These are phyloP conservation scores for Notospermus geniculatus DNA, from an alignment of 1,140 invertebrate species.

Conservation along the genomic window DNA sequence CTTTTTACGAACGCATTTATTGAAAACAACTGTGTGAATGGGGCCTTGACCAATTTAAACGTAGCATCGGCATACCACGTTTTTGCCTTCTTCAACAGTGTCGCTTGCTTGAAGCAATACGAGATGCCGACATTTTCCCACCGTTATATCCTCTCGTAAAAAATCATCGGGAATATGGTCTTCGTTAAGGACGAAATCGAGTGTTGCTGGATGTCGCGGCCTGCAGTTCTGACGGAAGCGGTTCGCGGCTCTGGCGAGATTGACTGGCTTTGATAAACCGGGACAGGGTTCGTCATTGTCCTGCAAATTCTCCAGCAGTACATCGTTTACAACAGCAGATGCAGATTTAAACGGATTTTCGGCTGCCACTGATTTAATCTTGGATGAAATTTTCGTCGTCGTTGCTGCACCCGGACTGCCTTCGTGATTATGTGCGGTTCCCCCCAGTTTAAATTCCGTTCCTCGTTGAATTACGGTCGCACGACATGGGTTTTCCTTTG, in stretches of 20 bases:
- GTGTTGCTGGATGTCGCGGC: neutral
- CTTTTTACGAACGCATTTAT: no score
- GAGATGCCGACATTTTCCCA: conserved; percentile 5
- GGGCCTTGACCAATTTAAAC: no score
- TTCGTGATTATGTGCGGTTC: no score
- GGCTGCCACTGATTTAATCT: no score
- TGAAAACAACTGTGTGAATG: no score
- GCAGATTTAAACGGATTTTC: neutral
- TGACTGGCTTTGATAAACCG: neutral
- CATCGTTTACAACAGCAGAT: neutral
- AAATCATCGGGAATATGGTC: no score
- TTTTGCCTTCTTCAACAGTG: conserved; percentile 12
- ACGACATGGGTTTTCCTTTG: no score
- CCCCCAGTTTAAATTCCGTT: no score
- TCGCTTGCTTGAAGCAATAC: conserved; percentile 9
- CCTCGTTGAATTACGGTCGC: no score
- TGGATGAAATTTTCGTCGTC: no score
- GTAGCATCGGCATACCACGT: conserved; percentile 23
- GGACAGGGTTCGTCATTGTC: neutral
- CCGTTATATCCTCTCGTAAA: neutral
- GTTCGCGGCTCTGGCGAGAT: neutral
- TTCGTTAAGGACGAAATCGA: neutral
- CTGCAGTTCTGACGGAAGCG: neutral
- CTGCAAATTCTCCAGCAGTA: neutral
- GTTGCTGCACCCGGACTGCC: no score